phyloP scores from a whole-genome alignment of 2,113 vertebrate genomes.

The Varanus komodoensis region DNA sequence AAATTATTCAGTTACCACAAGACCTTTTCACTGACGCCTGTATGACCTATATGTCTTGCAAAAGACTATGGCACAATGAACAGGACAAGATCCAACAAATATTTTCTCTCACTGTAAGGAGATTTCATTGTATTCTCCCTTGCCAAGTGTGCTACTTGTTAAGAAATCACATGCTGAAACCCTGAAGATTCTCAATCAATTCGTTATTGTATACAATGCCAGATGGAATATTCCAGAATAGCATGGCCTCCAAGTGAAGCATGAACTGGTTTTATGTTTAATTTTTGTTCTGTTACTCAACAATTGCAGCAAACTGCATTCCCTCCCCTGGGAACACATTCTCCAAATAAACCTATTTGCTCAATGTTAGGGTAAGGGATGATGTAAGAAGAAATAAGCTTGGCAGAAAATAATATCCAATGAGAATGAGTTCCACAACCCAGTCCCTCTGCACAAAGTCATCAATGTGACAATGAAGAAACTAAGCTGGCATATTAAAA shows the following conservation, averaged over 20 bases:
- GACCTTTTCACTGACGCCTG: not conserved
- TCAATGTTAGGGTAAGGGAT: not conserved
- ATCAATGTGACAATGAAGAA: not conserved
- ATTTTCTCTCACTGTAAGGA: fast-evolving
- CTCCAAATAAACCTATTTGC: not conserved
- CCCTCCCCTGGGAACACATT: not conserved
- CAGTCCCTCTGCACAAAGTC: fast-evolving
- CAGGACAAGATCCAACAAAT: not conserved
- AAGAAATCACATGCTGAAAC: not conserved
- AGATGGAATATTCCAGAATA: not conserved
- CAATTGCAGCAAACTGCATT: not conserved
- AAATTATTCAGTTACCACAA: not conserved
- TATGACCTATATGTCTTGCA: not conserved
- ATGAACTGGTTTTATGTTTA: not conserved
- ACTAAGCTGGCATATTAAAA: not conserved
- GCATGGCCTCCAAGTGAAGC: not conserved
- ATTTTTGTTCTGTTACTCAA: not conserved
- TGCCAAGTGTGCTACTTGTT: not conserved
- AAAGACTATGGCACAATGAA: not conserved
- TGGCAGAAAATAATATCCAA: not conserved
- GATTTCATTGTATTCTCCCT: not conserved
- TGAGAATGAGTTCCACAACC: not conserved
- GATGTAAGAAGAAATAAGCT: not conserved
- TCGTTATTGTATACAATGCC: too few relatives aligned
- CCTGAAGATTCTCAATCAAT: not conserved